Conservation (phyloP, 2,797 vertebrate genomes). For the Synaphobranchus kaupii region DNA sequence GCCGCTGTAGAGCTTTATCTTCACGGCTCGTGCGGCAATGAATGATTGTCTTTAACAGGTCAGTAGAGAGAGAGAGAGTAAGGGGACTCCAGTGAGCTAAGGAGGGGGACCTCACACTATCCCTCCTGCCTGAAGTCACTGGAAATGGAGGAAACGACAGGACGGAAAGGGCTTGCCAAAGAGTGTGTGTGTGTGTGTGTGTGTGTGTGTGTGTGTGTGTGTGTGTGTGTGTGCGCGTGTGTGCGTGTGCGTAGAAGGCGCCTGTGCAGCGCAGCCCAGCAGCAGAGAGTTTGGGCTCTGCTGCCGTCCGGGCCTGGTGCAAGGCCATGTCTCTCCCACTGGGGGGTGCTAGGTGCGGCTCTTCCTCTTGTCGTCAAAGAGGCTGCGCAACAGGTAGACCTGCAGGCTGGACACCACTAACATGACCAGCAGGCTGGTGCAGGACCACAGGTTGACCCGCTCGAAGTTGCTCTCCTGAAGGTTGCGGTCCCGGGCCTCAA, state of each 20-base stretch:
- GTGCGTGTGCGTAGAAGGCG: neutral
- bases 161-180: slow-evolving; percentile 24
- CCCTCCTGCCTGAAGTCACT: neutral
- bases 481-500: slow-evolving; percentile 95
- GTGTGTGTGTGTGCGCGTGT: neutral
- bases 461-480: slow-evolving; percentile 95
- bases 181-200: neutral
- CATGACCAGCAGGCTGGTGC: slow-evolving; percentile 85
- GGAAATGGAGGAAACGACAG: neutral
- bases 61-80: slow-evolving; percentile 29
- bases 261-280: slow-evolving; percentile 19
- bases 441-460: slow-evolving; percentile 93
- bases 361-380: slow-evolving; percentile 93
- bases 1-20: neutral
- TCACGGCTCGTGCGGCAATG: neutral
- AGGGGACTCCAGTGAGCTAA: slow-evolving; percentile 14
- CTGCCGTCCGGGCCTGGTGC: neutral
- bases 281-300: neutral
- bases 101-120: slow-evolving; percentile 11
- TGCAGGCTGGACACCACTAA: slow-evolving; percentile 85
- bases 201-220: neutral
- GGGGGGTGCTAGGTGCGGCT: slow-evolving; percentile 78
- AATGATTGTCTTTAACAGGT: slow-evolving; percentile 42
- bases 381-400: slow-evolving; percentile 90
- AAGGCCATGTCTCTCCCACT: slow-evolving; percentile 26